Evolutionary conservation across 2,888 invertebrate species (phyloP).

Genomic region (Ochlodes sylvanus): DNA sequence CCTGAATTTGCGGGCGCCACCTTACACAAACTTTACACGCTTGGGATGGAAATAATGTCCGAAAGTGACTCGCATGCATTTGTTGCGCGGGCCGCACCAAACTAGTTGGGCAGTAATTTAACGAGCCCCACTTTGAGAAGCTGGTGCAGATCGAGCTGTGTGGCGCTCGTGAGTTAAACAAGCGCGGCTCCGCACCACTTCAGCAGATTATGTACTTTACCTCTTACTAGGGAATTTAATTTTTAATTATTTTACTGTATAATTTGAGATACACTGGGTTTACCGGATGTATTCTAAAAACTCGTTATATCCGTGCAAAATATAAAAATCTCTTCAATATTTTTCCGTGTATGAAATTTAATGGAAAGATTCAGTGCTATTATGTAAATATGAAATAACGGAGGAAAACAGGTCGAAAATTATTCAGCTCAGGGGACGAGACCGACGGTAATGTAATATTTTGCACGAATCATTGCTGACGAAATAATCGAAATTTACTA

Average conservation of each 20-base stretch:
- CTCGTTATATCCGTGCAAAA: not conserved
- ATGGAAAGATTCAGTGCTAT: conserved; percentile 17
- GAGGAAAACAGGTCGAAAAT: conserved; percentile 27
- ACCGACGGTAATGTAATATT: conserved; percentile 29
- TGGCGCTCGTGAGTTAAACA: conserved; percentile 4
- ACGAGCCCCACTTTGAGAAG: not conserved
- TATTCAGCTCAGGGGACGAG: conserved; percentile 26
- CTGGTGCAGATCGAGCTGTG: conserved; percentile 11
- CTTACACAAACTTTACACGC: too few relatives aligned
- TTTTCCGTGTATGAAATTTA: not conserved
- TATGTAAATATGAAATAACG: conserved; percentile 22
- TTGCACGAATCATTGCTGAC: conserved; percentile 35
- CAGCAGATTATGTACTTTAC: conserved; percentile 11
- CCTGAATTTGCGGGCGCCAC: too few relatives aligned
- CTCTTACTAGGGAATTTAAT: not conserved
- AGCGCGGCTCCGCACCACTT: conserved; percentile 16
- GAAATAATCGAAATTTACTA: conserved; percentile 36
- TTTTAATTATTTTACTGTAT: too few relatives aligned
- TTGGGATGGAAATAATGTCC: not conserved
- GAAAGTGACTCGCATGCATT: not conserved
- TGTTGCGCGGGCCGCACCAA: not conserved
- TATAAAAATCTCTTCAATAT: conserved; percentile 7
- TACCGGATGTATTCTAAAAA: too few relatives aligned
- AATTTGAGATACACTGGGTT: too few relatives aligned
- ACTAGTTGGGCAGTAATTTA: not conserved